Conservation (phyloP, 2,888 invertebrate species). For the Crossocerus cetratus region DNA sequence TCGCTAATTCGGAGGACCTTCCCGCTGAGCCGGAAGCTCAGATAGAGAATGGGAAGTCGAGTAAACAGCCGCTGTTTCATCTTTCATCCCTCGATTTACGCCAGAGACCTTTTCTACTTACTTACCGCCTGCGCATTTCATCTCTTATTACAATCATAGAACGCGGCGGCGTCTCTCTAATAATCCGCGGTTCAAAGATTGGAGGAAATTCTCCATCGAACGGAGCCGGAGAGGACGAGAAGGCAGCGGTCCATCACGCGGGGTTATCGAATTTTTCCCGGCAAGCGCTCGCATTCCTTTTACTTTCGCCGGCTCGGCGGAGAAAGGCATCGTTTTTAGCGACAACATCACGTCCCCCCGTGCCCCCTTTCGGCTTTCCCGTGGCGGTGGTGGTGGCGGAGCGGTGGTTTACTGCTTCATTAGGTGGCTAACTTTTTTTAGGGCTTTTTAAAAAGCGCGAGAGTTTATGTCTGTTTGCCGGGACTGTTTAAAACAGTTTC, state of each 20-base stretch:
- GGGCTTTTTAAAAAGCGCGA: conserved; percentile 65
- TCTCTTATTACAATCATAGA: too few species aligned
- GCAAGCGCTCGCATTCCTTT: conserved; percentile 25
- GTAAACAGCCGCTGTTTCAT: conserved; percentile 21
- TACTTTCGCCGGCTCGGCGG: conserved; percentile 34
- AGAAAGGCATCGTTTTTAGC: conserved; percentile 50
- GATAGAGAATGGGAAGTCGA: too few species aligned
- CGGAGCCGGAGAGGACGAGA: too few species aligned
- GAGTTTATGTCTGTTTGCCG: conserved; percentile 65
- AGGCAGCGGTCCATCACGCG: too few species aligned
- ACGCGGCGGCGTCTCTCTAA: too few species aligned
- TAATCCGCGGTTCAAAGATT: too few species aligned
- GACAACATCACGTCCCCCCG: conserved; percentile 45
- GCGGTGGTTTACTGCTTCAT: conserved; percentile 63
- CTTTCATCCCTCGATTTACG: conserved; percentile 27
- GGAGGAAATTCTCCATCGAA: too few species aligned
- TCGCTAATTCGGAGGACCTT: conserved; percentile 33
- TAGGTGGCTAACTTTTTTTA: conserved; percentile 67
- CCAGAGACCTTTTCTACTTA: conserved; percentile 35
- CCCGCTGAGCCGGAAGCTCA: too few species aligned
- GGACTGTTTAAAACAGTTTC: conserved; percentile 62
- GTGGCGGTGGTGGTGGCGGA: too few species aligned
- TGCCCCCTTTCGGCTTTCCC: conserved; percentile 23
- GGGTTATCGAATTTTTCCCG: conserved; percentile 9
- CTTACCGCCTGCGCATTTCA: too few species aligned